These are phyloP conservation scores for Pemphigus obesinymphae DNA, from an alignment of 1,140 invertebrate species.

Conservation along the genomic window DNA sequence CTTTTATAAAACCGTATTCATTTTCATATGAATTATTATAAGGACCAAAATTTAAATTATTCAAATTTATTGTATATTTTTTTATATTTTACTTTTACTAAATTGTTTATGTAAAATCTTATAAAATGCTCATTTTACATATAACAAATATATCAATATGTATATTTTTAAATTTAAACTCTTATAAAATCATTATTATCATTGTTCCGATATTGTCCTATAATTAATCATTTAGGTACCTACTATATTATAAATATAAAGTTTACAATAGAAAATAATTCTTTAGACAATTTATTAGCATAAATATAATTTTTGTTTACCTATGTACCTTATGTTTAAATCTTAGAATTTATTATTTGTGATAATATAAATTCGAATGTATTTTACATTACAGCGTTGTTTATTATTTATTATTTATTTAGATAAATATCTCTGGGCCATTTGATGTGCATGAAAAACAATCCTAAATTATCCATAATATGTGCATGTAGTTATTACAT, in stretches of 20 bases:
- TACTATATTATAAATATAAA: background rate
- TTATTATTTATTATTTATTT: background rate
- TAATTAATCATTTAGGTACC: too few species aligned
- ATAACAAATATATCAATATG: background rate
- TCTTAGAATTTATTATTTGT: background rate
- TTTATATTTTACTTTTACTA: background rate
- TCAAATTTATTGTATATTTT: constrained; percentile 10
- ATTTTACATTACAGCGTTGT: too few species aligned
- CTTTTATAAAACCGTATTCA: background rate
- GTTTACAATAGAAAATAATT: background rate
- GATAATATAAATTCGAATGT: background rate
- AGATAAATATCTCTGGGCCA: background rate
- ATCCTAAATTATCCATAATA: background rate
- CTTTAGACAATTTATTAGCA: background rate
- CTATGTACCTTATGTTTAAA: background rate
- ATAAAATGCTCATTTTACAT: background rate
- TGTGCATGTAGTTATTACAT: background rate
- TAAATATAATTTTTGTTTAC: background rate
- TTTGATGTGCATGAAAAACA: background rate
- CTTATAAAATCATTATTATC: too few species aligned
- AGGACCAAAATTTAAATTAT: background rate
- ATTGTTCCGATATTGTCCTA: background rate
- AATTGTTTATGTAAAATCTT: background rate
- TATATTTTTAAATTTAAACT: background rate
- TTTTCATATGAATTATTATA: background rate